A percentile compares a stretch with the other conserved stretches of the same genome.
phyloP scores from a whole-genome alignment of 2,113 vertebrate genomes.

The Cynopterus brachyotis region DNA sequence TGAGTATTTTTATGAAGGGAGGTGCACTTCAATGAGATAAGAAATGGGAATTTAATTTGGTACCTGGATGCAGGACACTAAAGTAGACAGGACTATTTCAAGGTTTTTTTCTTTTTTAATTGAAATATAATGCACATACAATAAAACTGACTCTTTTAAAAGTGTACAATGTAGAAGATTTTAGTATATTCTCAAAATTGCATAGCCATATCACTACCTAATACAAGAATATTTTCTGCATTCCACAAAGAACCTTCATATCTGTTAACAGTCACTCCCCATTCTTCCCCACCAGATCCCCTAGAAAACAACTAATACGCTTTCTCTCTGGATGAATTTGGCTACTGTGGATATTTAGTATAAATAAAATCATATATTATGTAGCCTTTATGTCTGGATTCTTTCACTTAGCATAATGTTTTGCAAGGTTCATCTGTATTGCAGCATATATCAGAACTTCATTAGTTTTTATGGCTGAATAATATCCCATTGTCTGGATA shows the following conservation, averaged over 20 bases:
- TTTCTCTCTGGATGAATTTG: background rate
- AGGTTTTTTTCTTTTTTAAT: background rate
- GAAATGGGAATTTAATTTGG: conserved; percentile 4
- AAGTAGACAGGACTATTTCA: background rate
- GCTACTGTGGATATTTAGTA: background rate
- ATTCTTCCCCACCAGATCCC: background rate
- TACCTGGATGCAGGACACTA: background rate
- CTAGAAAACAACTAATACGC: background rate
- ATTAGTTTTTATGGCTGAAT: background rate
- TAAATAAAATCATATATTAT: background rate
- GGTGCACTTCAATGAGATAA: background rate
- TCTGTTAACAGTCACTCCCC: background rate
- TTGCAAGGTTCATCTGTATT: background rate
- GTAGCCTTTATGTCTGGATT: background rate
- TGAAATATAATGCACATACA: background rate
- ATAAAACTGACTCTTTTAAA: background rate
- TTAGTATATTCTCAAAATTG: background rate
- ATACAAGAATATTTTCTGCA: background rate
- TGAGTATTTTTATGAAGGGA: background rate
- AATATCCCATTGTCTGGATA: background rate
- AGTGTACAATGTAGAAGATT: background rate
- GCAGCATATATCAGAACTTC: background rate
- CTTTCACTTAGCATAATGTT: background rate
- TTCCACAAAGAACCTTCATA: background rate
- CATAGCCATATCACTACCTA: background rate